Base-by-base conservation (phyloP, 2,113 vertebrate species). In the Platysternon megacephalum region DNA sequence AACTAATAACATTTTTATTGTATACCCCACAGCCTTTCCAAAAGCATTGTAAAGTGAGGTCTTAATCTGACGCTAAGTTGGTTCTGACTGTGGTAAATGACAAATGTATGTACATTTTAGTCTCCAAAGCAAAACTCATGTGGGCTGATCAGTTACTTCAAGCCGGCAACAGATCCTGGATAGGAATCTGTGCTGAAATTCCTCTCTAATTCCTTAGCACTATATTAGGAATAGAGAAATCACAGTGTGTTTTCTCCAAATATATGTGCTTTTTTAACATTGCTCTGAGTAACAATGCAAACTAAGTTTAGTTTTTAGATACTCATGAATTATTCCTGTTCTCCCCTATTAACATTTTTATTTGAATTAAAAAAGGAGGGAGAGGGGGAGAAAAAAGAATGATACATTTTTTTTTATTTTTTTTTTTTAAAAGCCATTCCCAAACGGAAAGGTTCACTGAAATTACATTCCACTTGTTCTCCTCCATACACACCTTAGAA, bases 391-490 rank as follows among this genome's bases (percentile, higher is more conserved):
- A 46, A 83, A 5, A 79, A 86, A 29, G 61, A 81, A 83, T 78
- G 85, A 82, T 21, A 48, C 28, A 61, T 26, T 49, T 72, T 79
- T 55, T 88, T 76, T 49, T 72, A 68, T 55, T 88, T 76, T 6
- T 19, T n/a, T 29, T 21, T n/a, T 11, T 68, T 39, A 26, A 42
- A 22, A 94, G 87, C 13, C 82, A 81, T 89, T 90, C 88, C 88
- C 92, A 14, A 90, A 86, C 12, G 90, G 92, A 88, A 85, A 93
- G 56, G 90, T 48, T 86, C 93, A 95, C 91, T 44, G 44, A 86
- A 80, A 96, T 95, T 95, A 52, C 78, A 61, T 89, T 93, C 91
- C 92, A 97, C 94, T 94, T 95, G 92, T 93, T 89, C 95, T 93
- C 90, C 28, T 85, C 96, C 28, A 48, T 32, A n/a, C 94, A 49